These are phyloP conservation scores for Eupristina koningsbergeri DNA, from an alignment of 1,140 invertebrate species.

Conservation along the genomic window DNA sequence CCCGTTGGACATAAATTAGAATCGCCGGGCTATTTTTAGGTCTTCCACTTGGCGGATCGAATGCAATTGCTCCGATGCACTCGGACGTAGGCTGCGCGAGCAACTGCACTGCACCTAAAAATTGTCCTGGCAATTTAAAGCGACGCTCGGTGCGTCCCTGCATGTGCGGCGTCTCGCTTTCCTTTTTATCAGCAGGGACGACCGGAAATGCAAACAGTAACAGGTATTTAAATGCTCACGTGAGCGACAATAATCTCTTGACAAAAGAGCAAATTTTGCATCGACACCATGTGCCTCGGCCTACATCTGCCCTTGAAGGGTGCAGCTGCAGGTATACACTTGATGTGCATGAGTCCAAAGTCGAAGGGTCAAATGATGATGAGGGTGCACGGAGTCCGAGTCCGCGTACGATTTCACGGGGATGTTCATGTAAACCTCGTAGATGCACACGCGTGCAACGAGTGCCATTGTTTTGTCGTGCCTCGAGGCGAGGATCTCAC, in stretches of 20 bases:
- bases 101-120: too few relatives aligned
- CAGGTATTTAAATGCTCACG: slow-evolving; percentile 29
- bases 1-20: too few relatives aligned
- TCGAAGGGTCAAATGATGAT: slow-evolving; percentile 25
- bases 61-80: too few relatives aligned
- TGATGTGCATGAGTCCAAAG: background rate
- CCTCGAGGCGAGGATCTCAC: too few relatives aligned
- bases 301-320: slow-evolving; percentile 27
- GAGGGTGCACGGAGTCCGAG: background rate
- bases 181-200: background rate
- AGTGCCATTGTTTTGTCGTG: too few relatives aligned
- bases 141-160: too few relatives aligned
- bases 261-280: slow-evolving; percentile 38
- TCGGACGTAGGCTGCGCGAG: too few relatives aligned
- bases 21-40: too few relatives aligned
- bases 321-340: slow-evolving; percentile 47
- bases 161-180: background rate
- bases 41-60: too few relatives aligned
- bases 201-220: background rate
- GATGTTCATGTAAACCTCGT: too few relatives aligned
- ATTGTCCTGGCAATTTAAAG: too few relatives aligned
- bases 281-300: background rate
- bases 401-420: background rate
- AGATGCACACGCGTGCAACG: too few relatives aligned
- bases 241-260: background rate